These are phyloP conservation scores for Furcifer pardalis DNA, from an alignment of 2,797 vertebrate species.

Conservation along the genomic window DNA sequence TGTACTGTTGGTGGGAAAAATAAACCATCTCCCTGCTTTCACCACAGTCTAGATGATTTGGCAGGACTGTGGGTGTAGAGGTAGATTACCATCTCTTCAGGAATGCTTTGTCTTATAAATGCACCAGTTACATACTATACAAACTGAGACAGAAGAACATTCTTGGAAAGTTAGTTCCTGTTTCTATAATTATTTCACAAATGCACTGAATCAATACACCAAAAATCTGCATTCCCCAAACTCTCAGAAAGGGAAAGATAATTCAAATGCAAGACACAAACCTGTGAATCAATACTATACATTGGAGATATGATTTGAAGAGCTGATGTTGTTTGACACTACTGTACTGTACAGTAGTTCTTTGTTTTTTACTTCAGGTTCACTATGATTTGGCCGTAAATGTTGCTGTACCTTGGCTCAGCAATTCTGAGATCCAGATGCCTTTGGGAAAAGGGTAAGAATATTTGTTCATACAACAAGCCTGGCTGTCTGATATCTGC, in stretches of 20 bases:
- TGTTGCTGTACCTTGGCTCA: constrained; percentile 83
- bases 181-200: not conserved
- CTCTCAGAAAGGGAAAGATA: not conserved
- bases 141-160: not conserved
- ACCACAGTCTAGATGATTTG: not conserved
- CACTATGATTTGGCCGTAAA: constrained; percentile 86
- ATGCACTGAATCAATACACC: not conserved
- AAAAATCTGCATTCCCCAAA: not conserved
- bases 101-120: not conserved
- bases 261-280: not conserved
- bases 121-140: no score
- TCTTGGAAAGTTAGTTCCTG: not conserved
- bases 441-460: constrained; percentile 64
- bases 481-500: not conserved
- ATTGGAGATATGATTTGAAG: not conserved
- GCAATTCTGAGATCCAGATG: constrained; percentile 67
- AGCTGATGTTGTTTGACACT: not conserved
- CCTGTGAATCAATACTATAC: not conserved
- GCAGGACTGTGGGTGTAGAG: not conserved
- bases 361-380: constrained; percentile 70
- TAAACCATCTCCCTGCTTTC: not conserved
- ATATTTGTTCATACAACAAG: not conserved
- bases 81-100: not conserved
- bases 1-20: not conserved
- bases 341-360: no score